These are phyloP conservation scores for Falco berigora DNA, from an alignment of 2,797 vertebrate species.

Conservation along the genomic window DNA sequence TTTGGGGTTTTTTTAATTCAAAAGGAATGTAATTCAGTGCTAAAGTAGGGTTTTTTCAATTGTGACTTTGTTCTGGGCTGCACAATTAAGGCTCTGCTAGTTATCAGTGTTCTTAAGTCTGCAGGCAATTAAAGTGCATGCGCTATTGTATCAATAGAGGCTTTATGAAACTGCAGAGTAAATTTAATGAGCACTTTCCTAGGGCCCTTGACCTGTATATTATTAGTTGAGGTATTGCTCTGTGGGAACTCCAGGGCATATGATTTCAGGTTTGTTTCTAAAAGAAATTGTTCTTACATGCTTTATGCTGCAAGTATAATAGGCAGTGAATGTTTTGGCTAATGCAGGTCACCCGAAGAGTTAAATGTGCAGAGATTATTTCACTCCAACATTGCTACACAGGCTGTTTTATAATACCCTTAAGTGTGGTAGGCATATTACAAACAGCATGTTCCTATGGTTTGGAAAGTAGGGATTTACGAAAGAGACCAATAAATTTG, in stretches of 20 bases:
- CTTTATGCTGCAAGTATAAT: neutral
- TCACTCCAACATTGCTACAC: neutral
- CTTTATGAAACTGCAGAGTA: neutral
- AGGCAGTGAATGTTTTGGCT: neutral
- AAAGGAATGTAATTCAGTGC: neutral
- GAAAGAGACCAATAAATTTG: neutral
- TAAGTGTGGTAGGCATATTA: neutral
- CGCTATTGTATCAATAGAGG: neutral
- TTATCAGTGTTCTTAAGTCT: neutral
- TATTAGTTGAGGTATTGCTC: neutral
- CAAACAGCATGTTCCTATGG: neutral
- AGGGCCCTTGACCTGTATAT: neutral
- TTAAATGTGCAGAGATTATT: neutral
- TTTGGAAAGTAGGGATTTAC: neutral
- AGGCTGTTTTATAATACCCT: neutral
- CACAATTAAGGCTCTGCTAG: neutral
- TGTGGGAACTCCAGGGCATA: neutral
- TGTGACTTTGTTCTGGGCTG: neutral
- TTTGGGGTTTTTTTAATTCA: neutral
- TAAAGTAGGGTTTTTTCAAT: neutral
- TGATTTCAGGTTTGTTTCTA: neutral
- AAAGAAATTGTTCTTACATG: neutral
- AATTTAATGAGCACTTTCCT: neutral
- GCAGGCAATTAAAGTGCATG: neutral
- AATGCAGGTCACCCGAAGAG: neutral